A percentile compares a stretch with the other conserved stretches of the same genome.
Evolutionary conservation across 2,888 invertebrate species (phyloP).

Genomic region (Portevinia maculata): DNA sequence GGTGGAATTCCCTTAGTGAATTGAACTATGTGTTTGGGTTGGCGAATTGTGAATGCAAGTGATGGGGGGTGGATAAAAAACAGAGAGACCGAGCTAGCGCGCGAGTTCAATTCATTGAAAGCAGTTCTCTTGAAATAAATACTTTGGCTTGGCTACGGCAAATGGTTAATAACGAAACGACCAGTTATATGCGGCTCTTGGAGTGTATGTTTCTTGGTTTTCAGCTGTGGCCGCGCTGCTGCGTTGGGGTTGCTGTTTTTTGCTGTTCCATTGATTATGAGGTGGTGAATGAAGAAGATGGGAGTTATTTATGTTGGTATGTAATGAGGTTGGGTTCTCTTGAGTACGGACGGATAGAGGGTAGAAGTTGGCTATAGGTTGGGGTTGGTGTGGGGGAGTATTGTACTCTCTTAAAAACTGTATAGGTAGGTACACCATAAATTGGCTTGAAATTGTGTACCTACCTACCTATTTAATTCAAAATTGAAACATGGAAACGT

Average conservation of each 20-base stretch:
- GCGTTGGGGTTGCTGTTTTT: constrained; percentile 37
- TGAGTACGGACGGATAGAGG: constrained; percentile 5
- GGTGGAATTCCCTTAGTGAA: constrained; percentile 66
- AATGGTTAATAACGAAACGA: constrained; percentile 72
- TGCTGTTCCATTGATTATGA: constrained; percentile 32
- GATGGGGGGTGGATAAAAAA: constrained; percentile 58
- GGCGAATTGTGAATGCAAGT: constrained; percentile 2
- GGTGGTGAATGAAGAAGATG: constrained; percentile 34
- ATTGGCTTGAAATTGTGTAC: neutral
- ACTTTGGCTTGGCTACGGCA: constrained; percentile 63
- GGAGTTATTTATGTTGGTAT: constrained; percentile 35
- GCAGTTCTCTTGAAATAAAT: constrained; percentile 68
- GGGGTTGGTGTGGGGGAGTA: neutral
- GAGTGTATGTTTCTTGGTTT: constrained; percentile 73
- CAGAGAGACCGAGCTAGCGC: constrained; percentile 61
- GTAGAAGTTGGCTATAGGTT: neutral
- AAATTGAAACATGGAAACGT: neutral
- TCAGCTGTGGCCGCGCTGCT: constrained; percentile 57
- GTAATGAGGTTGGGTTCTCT: constrained; percentile 22
- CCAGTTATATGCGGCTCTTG: constrained; percentile 73
- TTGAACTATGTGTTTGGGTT: constrained; percentile 35
- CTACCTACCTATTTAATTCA: constrained; percentile 10
- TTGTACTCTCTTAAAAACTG: constrained; percentile 26
- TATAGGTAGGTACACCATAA: neutral
- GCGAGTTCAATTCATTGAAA: constrained; percentile 65